Percentiles rank a stretch among this genome's conserved stretches.
Evolutionary conservation across 2,888 invertebrate genomes (phyloP).

Genomic region (Andricus curvator): DNA sequence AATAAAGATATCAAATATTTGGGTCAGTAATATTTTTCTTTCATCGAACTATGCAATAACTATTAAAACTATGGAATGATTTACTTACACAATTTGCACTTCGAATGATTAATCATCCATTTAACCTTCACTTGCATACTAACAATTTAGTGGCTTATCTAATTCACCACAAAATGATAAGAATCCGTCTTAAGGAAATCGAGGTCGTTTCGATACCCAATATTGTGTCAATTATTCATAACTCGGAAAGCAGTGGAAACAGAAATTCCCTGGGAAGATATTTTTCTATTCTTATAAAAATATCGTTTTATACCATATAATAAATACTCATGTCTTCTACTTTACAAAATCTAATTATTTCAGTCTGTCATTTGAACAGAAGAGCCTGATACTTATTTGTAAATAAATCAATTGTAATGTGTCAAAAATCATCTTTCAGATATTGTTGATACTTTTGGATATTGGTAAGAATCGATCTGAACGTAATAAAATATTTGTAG

Average conservation of each 20-base stretch:
- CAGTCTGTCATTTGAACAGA: conserved; percentile 24
- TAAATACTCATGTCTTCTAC: background rate
- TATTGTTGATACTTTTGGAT: too few relatives aligned
- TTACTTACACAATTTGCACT: conserved; percentile 24
- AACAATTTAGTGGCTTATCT: conserved; percentile 37
- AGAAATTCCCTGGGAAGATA: conserved; percentile 13
- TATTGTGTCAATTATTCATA: conserved; percentile 21
- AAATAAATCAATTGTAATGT: background rate
- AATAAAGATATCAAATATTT: background rate
- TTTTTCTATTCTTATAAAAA: background rate
- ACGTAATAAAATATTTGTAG: background rate
- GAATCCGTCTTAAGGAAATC: conserved; percentile 20
- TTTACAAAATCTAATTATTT: background rate
- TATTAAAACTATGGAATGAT: conserved; percentile 1
- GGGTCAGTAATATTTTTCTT: background rate
- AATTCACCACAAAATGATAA: conserved; percentile 25
- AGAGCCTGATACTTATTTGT: conserved; percentile 41
- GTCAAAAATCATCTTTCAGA: background rate
- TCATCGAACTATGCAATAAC: background rate
- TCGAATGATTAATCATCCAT: conserved; percentile 27
- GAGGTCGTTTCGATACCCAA: conserved; percentile 39
- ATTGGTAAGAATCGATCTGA: background rate
- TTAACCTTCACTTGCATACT: conserved; percentile 36
- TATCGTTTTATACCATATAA: background rate
- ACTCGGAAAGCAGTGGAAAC: background rate